These are phyloP conservation scores for Sorex araneus DNA, from an alignment of 2,113 vertebrate species.

Conservation along the genomic window DNA sequence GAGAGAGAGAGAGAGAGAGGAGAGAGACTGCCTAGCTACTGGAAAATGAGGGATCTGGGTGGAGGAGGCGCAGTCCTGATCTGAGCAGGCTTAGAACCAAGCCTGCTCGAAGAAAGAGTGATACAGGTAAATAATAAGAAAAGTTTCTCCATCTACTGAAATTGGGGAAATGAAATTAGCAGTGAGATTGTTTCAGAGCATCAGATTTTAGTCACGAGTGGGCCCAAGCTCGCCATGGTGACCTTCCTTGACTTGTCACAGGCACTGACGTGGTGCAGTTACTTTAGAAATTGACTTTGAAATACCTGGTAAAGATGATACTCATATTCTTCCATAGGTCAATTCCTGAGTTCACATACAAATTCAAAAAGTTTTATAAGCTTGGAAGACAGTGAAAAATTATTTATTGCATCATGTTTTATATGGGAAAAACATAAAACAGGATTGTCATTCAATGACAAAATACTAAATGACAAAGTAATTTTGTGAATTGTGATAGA, in stretches of 20 bases:
- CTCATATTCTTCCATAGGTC: background rate
- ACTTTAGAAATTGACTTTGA: background rate
- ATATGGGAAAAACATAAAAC: constrained; percentile 13
- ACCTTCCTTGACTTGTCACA: background rate
- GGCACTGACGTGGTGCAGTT: background rate
- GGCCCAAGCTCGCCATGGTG: background rate
- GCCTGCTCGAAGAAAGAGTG: background rate
- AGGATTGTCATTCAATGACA: background rate
- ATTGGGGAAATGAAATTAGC: background rate
- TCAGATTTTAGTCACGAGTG: background rate
- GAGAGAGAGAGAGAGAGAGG: no score
- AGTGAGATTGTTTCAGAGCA: background rate
- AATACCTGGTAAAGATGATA: background rate
- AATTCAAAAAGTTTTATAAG: background rate
- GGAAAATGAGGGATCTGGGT: no score
- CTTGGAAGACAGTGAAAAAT: background rate
- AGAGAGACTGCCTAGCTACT: no score
- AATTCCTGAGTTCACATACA: background rate
- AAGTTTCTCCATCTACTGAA: background rate
- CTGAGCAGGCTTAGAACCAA: no score
- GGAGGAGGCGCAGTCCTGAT: no score
- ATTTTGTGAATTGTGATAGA: background rate
- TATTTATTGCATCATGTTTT: background rate
- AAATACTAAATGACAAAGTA: background rate
- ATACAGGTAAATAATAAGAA: background rate